phyloP scores from a whole-genome alignment of 2,113 vertebrate genomes.

The human region GRCh38 chr14:45555001-45555500 shows the following conservation, averaged over 20 bases:
- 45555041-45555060: not conserved
- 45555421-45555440: not conserved
- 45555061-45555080: not conserved
- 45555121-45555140: conserved; percentile 1
- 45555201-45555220: not conserved
- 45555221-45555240: not conserved
- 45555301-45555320: not conserved
- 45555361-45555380: not conserved
- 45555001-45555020: not conserved
- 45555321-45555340: not conserved
- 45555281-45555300: not conserved
- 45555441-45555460: not conserved
- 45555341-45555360: not conserved
- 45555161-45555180: not conserved
- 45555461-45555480: not conserved
- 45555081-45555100: not conserved
- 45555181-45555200: not conserved
- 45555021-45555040: not conserved
- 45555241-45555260: not conserved
- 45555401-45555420: not conserved
- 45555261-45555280: not conserved
- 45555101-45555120: not conserved
- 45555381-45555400: not conserved
- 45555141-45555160: not conserved
- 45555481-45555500: not conserved